phyloP scores from a whole-genome alignment of 2,113 vertebrate genomes.

The Pogona vitticeps region DNA sequence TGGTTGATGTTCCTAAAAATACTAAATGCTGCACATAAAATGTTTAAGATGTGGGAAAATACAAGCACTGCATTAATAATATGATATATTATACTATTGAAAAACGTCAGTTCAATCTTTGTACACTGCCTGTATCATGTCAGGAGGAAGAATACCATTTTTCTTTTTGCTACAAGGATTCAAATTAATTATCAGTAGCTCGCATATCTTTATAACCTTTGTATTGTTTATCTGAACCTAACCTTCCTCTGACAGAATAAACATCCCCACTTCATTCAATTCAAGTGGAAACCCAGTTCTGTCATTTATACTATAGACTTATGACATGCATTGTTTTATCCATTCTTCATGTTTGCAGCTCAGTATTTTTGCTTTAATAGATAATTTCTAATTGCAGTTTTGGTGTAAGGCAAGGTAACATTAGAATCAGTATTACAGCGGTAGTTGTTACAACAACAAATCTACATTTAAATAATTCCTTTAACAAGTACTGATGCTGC shows the following conservation, averaged over 20 bases:
- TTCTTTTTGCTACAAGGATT: conserved; percentile 29
- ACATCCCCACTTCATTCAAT: conserved; percentile 13
- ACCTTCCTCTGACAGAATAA: conserved; percentile 32
- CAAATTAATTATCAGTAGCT: background rate
- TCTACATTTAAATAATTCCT: conserved; percentile 45
- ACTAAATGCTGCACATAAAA: conserved; percentile 9
- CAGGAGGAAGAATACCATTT: conserved; percentile 25
- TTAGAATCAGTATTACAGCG: background rate
- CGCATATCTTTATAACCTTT: conserved; percentile 4
- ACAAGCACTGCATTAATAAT: background rate
- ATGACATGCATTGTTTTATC: conserved; percentile 7
- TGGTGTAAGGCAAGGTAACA: conserved; percentile 6
- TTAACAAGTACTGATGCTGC: conserved; percentile 19
- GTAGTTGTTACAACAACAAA: conserved; percentile 18
- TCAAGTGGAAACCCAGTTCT: conserved; percentile 30
- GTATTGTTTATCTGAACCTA: conserved; percentile 17
- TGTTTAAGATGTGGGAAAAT: conserved; percentile 31
- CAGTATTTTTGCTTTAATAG: conserved; percentile 9
- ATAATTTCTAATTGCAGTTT: conserved; percentile 9
- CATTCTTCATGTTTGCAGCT: conserved; percentile 16
- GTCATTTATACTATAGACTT: conserved; percentile 15
- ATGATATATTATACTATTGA: background rate
- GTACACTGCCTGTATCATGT: conserved; percentile 26
- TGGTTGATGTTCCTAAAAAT: conserved; percentile 35
- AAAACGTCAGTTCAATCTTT: background rate